Percentiles rank a stretch among this genome's conserved stretches.
Evolutionary conservation across 1,140 invertebrate genomes (phyloP).

Genomic region (Caenorhabditis tropicalis): DNA sequence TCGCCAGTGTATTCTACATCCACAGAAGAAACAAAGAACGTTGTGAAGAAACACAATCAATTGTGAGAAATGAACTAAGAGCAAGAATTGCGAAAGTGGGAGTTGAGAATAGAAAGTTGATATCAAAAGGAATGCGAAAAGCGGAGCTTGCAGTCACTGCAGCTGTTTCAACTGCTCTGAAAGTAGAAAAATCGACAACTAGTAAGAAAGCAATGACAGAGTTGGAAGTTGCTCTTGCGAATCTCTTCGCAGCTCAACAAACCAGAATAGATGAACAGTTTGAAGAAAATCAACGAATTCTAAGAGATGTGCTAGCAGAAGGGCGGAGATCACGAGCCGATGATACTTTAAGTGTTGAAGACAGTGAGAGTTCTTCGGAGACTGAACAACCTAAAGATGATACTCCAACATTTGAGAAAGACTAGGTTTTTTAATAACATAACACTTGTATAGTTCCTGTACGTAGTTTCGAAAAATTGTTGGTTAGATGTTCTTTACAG

Average conservation of each 20-base stretch:
- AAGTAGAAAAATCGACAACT: background rate
- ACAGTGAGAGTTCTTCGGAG: conserved; percentile 15
- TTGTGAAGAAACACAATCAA: background rate
- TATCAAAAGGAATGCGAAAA: conserved; percentile 14
- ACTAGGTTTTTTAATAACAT: background rate
- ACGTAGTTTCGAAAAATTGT: background rate
- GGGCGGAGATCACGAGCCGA: background rate
- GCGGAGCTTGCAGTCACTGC: conserved; percentile 3
- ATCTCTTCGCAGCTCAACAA: conserved; percentile 10
- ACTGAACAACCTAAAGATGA: conserved; percentile 6
- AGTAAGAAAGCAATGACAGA: background rate
- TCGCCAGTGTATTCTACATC: conserved; percentile 25
- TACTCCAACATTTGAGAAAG: background rate
- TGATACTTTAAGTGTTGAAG: conserved; percentile 14
- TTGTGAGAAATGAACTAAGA: background rate
- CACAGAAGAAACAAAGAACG: conserved; percentile 31
- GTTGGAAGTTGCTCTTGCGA: background rate
- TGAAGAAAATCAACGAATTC: conserved; percentile 1
- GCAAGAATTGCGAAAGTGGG: conserved; percentile 3
- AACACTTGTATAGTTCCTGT: background rate
- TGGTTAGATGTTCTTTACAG: background rate
- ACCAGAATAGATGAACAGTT: conserved; percentile 2
- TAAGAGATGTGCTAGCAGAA: background rate
- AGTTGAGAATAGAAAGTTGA: background rate
- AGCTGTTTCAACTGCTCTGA: background rate